A percentile compares a stretch with the other conserved stretches of the same genome.
These are phyloP conservation scores for Brachionus paranguensis DNA, from an alignment of 1,140 invertebrate species.

Conservation along the genomic window DNA sequence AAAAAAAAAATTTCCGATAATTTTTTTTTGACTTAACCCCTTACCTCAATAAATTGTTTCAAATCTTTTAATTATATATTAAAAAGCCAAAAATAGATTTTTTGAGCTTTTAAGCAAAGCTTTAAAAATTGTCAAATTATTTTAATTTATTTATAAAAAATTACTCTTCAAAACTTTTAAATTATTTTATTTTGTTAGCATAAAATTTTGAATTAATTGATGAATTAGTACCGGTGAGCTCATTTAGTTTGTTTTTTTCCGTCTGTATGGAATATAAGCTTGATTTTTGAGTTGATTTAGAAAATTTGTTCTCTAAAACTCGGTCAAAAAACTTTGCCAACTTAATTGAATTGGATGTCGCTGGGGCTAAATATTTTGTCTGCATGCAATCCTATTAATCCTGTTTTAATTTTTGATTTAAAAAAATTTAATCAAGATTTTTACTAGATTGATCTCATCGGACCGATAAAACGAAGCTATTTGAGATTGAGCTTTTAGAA, in stretches of 20 bases:
- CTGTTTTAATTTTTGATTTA: background rate
- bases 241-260: background rate
- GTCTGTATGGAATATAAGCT: background rate
- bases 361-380: slow-evolving; percentile 75
- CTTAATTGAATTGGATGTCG: slow-evolving; percentile 82
- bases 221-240: background rate
- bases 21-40: too few species aligned
- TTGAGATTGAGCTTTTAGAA: slow-evolving; percentile 60
- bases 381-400: slow-evolving; percentile 64
- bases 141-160: too few species aligned
- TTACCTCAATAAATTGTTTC: too few species aligned
- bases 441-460: slow-evolving; percentile 79
- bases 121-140: too few species aligned
- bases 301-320: slow-evolving; percentile 64
- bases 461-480: slow-evolving; percentile 84
- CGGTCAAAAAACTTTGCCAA: slow-evolving; percentile 87
- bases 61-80: too few species aligned
- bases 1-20: too few species aligned
- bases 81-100: too few species aligned
- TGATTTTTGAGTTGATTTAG: background rate
- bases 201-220: background rate
- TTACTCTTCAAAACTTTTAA: background rate
- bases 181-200: slow-evolving; percentile 1
- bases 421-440: background rate
- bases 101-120: too few species aligned